Evolutionary conservation across 2,797 vertebrate species (phyloP).

Genomic region (Sebastes ruberrimus): DNA sequence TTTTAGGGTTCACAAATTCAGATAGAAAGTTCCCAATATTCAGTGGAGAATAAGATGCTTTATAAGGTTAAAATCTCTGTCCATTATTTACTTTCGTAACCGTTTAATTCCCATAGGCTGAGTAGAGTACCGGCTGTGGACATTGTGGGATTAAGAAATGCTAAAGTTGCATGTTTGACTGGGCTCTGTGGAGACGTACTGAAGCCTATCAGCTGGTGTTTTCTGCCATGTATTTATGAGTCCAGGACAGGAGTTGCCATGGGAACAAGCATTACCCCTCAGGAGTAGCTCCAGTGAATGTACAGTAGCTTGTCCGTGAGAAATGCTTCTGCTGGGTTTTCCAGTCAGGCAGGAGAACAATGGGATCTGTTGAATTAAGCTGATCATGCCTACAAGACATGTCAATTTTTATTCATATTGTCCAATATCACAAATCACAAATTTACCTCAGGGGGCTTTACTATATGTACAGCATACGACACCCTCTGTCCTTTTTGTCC

Average conservation of each 20-base stretch:
- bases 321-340: conserved; percentile 65
- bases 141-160: conserved; percentile 32
- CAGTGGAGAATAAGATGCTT: background rate
- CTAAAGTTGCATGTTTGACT: conserved; percentile 43
- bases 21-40: background rate
- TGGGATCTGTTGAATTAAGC: conserved; percentile 59
- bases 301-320: conserved; percentile 64
- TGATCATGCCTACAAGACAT: conserved; percentile 54
- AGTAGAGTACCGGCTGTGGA: background rate
- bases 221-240: conserved; percentile 71
- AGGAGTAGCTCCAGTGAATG: conserved; percentile 64
- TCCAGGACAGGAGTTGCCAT: conserved; percentile 70
- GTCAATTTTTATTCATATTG: background rate
- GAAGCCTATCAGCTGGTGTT: conserved; percentile 51
- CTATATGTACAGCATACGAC: no score
- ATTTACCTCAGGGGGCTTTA: background rate
- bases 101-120: conserved; percentile 2
- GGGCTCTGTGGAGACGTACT: conserved; percentile 44
- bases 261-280: conserved; percentile 72
- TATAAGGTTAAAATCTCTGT: background rate
- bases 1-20: background rate
- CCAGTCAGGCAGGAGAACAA: conserved; percentile 48
- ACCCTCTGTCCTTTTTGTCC: background rate
- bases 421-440: background rate
- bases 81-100: background rate